These are phyloP conservation scores for Chorisops tibialis DNA, from an alignment of 2,888 invertebrate species.

Conservation along the genomic window DNA sequence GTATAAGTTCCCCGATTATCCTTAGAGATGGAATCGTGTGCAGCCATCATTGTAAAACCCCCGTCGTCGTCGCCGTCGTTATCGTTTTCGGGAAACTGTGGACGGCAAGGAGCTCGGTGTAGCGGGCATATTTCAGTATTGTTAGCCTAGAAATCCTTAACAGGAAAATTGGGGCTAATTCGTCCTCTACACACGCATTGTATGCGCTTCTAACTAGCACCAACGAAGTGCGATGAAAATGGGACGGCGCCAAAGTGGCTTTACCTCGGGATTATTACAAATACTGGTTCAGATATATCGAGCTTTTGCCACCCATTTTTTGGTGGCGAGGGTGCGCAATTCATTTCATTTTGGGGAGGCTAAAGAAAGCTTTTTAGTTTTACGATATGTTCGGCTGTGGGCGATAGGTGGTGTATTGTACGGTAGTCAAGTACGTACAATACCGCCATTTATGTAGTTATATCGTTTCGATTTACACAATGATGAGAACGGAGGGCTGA, in stretches of 20 bases:
- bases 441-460: no score
- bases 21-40: conserved; percentile 18
- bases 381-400: neutral
- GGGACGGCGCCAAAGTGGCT: neutral
- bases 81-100: conserved; percentile 4
- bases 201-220: conserved; percentile 15
- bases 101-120: neutral
- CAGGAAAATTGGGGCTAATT: conserved; percentile 33
- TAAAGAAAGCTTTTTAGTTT: no score
- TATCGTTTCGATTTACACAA: neutral
- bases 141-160: conserved; percentile 22
- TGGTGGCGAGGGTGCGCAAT: no score
- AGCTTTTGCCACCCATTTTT: no score
- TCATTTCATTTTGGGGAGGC: no score
- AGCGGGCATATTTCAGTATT: neutral
- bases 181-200: conserved; percentile 22
- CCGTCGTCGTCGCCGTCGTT: no score
- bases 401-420: no score
- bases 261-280: no score
- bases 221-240: conserved; percentile 6
- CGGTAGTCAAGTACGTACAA: no score
- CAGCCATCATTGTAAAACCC: conserved; percentile 19
- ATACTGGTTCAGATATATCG: no score
- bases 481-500: conserved; percentile 35
- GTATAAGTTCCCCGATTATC: conserved; percentile 18